phyloP scores from a whole-genome alignment of 2,797 vertebrate species.

The Chelidonichthys spinosus region DNA sequence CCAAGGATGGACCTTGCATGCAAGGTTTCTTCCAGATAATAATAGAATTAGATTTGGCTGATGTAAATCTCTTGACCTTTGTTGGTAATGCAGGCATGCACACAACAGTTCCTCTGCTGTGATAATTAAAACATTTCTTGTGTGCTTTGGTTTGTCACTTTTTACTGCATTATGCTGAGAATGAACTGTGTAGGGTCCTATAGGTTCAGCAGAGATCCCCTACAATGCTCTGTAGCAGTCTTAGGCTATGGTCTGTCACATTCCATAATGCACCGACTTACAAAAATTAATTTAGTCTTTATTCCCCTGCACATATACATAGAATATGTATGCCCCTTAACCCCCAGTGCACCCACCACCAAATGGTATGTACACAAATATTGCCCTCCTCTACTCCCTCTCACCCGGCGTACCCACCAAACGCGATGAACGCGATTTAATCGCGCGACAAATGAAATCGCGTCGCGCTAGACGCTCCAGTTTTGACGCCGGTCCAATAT shows the following conservation, averaged over 20 bases:
- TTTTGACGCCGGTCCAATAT: too few species aligned
- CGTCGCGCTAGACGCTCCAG: too few species aligned
- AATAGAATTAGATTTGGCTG: conserved; percentile 46
- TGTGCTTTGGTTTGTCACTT: conserved; percentile 37
- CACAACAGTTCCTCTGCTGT: conserved; percentile 54
- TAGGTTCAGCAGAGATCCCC: conserved; percentile 54
- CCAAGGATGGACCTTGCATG: conserved; percentile 35
- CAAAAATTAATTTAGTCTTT: conserved; percentile 56
- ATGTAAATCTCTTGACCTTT: conserved; percentile 53
- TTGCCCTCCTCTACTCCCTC: conserved; percentile 57
- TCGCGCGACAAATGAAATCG: too few species aligned
- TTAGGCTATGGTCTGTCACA: conserved; percentile 53
- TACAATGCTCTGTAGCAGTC: conserved; percentile 64
- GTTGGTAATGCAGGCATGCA: conserved; percentile 60
- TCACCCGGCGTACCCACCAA: too few species aligned
- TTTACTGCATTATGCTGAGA: conserved; percentile 49
- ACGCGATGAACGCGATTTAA: too few species aligned
- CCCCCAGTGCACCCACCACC: conserved; percentile 55
- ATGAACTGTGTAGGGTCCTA: conserved; percentile 38
- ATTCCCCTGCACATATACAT: conserved; percentile 43
- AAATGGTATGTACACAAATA: conserved; percentile 55
- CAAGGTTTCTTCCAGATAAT: conserved; percentile 52
- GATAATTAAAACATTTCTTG: conserved; percentile 21
- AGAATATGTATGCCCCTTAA: conserved; percentile 57
- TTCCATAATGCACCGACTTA: conserved; percentile 53